Conservation (phyloP, 1,140 invertebrate species). For the Drosophila oshimai region DNA sequence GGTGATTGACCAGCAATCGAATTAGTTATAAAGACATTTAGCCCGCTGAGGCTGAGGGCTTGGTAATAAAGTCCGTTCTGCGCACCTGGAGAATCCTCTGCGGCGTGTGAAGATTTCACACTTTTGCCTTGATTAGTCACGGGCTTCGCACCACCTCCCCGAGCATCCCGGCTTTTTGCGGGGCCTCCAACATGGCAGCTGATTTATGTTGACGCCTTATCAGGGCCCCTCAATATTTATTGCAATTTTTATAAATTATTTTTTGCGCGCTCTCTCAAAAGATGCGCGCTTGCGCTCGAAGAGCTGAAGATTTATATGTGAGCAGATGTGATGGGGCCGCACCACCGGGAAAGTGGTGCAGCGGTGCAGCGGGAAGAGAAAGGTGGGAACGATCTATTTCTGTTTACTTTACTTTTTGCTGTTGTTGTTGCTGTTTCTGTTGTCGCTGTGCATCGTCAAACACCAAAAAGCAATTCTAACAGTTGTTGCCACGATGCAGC, state of each 20-base stretch:
- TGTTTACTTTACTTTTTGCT: conserved; percentile 21
- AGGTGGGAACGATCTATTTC: conserved; percentile 43
- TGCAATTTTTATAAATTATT: conserved; percentile 69
- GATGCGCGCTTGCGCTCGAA: conserved; percentile 3
- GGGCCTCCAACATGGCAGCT: conserved; percentile 51
- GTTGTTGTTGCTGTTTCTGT: conserved; percentile 16
- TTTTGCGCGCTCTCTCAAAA: conserved; percentile 8
- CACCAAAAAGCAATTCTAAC: conserved; percentile 77
- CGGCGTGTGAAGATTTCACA: conserved; percentile 50
- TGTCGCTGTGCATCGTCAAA: conserved; percentile 55
- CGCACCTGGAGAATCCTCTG: conserved; percentile 23
- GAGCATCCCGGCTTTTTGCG: background rate
- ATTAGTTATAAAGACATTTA: conserved; percentile 60
- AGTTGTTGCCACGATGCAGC: conserved; percentile 52
- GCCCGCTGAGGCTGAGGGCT: background rate
- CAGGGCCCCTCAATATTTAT: conserved; percentile 77
- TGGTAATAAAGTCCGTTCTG: background rate
- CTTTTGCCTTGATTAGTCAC: conserved; percentile 74
- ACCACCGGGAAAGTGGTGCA: conserved; percentile 7
- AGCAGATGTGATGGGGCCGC: conserved; percentile 35
- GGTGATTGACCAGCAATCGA: conserved; percentile 16
- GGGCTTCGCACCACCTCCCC: conserved; percentile 8
- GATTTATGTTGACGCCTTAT: conserved; percentile 81
- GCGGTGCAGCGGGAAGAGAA: background rate
- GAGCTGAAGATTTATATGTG: conserved; percentile 43